Conservation (phyloP, 1,140 invertebrate species). For the Bombus affinis region DNA sequence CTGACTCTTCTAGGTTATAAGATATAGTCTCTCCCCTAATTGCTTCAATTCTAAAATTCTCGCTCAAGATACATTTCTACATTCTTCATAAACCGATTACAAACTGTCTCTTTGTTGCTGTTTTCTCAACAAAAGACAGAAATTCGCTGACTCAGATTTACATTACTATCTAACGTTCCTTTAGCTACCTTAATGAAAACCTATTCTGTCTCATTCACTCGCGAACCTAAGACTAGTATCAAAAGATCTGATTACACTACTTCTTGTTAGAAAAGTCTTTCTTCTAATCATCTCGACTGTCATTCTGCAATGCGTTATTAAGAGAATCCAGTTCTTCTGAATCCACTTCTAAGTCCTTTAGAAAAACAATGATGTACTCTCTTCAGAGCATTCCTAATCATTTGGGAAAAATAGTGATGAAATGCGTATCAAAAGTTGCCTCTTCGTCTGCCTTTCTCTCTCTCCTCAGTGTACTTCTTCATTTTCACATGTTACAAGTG, state of each 20-base stretch:
- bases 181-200: slow-evolving; percentile 12
- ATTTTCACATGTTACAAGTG: neutral
- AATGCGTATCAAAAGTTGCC: slow-evolving; percentile 79
- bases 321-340: slow-evolving; percentile 72
- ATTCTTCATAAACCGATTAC: neutral
- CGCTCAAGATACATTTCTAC: neutral
- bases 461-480: slow-evolving; percentile 71
- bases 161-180: neutral
- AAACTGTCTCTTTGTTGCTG: neutral
- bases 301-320: neutral
- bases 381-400: neutral
- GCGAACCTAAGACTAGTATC: slow-evolving; percentile 48
- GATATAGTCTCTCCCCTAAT: slow-evolving; percentile 14
- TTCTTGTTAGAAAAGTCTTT: slow-evolving; percentile 31
- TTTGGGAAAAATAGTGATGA: slow-evolving; percentile 68
- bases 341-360: slow-evolving; percentile 56
- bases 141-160: neutral
- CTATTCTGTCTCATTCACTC: neutral
- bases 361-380: neutral
- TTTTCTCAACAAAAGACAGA: neutral
- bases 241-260: slow-evolving; percentile 44
- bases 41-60: neutral
- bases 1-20: neutral
- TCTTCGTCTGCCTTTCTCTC: slow-evolving; percentile 49
- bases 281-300: neutral